Percentiles rank a stretch among this genome's conserved stretches.
Evolutionary conservation across 1,140 invertebrate species (phyloP).

Genomic region (Latrodectus geometricus): DNA sequence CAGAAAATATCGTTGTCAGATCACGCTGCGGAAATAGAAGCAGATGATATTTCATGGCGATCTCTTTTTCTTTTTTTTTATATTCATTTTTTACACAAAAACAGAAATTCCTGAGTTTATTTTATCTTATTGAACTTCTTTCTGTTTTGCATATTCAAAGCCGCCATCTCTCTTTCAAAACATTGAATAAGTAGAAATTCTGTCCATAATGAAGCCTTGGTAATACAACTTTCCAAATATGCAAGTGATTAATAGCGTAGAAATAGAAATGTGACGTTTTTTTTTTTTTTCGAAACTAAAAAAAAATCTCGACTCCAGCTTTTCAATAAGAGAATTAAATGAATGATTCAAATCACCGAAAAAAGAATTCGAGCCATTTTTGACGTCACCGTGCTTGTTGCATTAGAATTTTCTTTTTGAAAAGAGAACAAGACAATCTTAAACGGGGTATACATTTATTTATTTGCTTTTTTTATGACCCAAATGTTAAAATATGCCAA

Average conservation of each 20-base stretch:
- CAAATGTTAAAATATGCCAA: constrained; percentile 23
- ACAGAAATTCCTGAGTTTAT: constrained; percentile 44
- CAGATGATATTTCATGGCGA: constrained; percentile 51
- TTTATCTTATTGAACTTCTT: constrained; percentile 17
- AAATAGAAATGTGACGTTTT: constrained; percentile 48
- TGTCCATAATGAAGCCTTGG: constrained; percentile 28
- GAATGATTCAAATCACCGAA: constrained; percentile 35
- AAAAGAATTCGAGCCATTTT: constrained; percentile 40
- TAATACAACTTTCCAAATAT: constrained; percentile 50
- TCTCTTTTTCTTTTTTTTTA: no score
- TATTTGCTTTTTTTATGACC: constrained; percentile 1
- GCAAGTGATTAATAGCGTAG: constrained; percentile 40
- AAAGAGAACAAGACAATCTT: constrained; percentile 41
- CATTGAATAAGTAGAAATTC: constrained; percentile 34
- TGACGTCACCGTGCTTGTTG: constrained; percentile 26
- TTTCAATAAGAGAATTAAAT: constrained; percentile 26
- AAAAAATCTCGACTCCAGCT: constrained; percentile 22
- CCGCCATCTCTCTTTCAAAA: constrained; percentile 38
- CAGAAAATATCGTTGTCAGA: constrained; percentile 53
- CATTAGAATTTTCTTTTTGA: constrained; percentile 5
- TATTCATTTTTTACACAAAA: constrained; percentile 36
- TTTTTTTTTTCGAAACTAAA: constrained; percentile 1
- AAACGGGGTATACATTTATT: constrained; percentile 11
- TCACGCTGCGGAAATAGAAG: constrained; percentile 53
- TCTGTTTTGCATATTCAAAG: constrained; percentile 45